A percentile compares a stretch with the other conserved stretches of the same genome.
Conservation (phyloP, 2,888 invertebrate species). For the Troides aeacus region DNA sequence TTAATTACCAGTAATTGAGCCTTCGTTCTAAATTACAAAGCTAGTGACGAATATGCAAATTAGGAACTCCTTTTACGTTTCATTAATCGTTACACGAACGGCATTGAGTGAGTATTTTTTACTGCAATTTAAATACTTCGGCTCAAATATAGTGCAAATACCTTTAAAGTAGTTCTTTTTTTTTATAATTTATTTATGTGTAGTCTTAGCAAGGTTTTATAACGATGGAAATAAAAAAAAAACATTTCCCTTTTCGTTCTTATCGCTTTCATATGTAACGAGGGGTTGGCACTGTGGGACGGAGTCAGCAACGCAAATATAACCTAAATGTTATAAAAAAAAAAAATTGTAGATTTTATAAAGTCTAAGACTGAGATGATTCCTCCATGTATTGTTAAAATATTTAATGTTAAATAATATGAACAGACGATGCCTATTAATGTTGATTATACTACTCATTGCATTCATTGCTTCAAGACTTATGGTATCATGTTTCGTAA, state of each 20-base stretch:
- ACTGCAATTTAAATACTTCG: slow-evolving; percentile 25
- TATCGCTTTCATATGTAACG: neutral
- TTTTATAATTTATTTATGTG: neutral
- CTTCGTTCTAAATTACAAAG: neutral
- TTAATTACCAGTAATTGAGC: neutral
- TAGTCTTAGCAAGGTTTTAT: neutral
- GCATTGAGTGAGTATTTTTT: slow-evolving; percentile 27
- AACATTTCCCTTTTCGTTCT: neutral
- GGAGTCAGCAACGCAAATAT: neutral
- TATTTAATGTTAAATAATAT: too few relatives aligned
- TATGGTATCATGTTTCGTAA: too few relatives aligned
- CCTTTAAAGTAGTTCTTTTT: neutral
- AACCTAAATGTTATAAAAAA: neutral
- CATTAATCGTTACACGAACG: slow-evolving; percentile 17
- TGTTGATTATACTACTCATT: too few relatives aligned
- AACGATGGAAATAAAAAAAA: neutral
- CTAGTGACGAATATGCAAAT: slow-evolving; percentile 17
- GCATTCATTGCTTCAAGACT: too few relatives aligned
- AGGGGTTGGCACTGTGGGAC: neutral
- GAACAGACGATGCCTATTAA: too few relatives aligned
- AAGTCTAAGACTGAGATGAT: too few relatives aligned
- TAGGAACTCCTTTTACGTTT: slow-evolving; percentile 6
- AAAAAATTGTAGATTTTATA: neutral
- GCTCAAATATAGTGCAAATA: slow-evolving; percentile 23
- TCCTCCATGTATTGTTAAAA: too few relatives aligned